Percentiles rank a stretch among this genome's conserved stretches.
These are phyloP conservation scores for Aulostomus chinensis DNA, from an alignment of 2,797 vertebrate genomes.

Conservation along the genomic window DNA sequence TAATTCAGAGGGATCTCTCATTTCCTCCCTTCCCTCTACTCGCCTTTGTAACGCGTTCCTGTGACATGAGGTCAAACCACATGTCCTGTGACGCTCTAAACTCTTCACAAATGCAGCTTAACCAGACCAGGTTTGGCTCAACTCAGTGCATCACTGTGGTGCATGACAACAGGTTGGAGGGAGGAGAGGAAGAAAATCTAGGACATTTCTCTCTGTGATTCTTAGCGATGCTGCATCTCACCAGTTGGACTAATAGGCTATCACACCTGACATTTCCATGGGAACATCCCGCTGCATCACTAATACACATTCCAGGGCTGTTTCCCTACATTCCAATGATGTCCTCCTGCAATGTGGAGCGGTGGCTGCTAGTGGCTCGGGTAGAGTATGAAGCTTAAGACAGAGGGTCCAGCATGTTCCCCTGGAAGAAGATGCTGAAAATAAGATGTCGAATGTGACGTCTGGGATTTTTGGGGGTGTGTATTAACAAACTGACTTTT, in stretches of 20 bases:
- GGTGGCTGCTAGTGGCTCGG: background rate
- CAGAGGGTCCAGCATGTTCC: too few species aligned
- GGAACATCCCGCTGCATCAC: conserved; percentile 67
- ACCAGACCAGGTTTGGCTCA: conserved; percentile 31
- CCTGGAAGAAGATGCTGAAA: too few species aligned
- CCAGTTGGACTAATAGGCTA: conserved; percentile 46
- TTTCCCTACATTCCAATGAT: conserved; percentile 52
- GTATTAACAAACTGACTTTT: too few species aligned
- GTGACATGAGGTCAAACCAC: conserved; percentile 56
- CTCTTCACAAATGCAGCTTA: conserved; percentile 32
- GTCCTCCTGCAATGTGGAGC: conserved; percentile 15
- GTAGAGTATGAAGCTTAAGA: too few species aligned
- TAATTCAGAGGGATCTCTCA: conserved; percentile 72
- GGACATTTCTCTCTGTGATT: conserved; percentile 33
- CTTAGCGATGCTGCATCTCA: conserved; percentile 44
- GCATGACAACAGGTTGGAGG: conserved; percentile 47
- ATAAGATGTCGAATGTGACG: too few species aligned
- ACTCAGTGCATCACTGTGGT: conserved; percentile 18
- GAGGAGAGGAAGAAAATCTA: conserved; percentile 8
- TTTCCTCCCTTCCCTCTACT: conserved; percentile 59
- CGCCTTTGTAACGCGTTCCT: conserved; percentile 61
- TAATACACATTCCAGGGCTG: conserved; percentile 53
- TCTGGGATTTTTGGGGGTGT: too few species aligned
- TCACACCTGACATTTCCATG: conserved; percentile 74
- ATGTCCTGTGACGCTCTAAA: conserved; percentile 21